phyloP scores from a whole-genome alignment of 1,140 invertebrate genomes.

The Heterodera schachtii region DNA sequence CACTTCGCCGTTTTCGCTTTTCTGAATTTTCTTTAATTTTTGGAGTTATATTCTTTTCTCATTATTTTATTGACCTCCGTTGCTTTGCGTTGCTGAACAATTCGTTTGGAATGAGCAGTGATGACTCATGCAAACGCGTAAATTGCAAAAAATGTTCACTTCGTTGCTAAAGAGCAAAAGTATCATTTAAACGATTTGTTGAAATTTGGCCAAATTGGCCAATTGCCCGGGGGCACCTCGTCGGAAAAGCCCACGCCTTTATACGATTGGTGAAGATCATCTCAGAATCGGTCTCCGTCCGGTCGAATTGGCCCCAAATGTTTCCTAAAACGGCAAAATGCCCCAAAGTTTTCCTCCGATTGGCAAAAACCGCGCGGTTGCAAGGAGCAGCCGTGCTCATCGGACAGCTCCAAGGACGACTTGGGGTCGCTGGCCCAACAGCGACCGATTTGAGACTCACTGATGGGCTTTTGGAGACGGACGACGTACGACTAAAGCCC shows the following conservation, averaged over 20 bases:
- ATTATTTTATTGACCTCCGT: constrained; percentile 14
- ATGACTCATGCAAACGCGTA: constrained; percentile 48
- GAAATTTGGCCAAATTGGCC: background rate
- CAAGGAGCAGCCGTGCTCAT: constrained; percentile 59
- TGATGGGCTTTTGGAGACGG: constrained; percentile 54
- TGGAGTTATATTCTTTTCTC: background rate
- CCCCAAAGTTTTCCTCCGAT: background rate
- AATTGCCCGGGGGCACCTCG: constrained; percentile 45
- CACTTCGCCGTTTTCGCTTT: background rate
- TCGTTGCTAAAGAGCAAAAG: constrained; percentile 43
- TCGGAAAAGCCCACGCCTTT: constrained; percentile 66
- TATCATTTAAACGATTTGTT: too few relatives aligned
- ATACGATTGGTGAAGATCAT: constrained; percentile 60
- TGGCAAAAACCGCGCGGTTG: constrained; percentile 37
- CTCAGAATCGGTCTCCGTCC: constrained; percentile 40
- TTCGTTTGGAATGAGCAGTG: constrained; percentile 46
- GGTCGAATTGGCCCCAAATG: constrained; percentile 62
- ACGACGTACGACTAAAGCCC: constrained; percentile 56
- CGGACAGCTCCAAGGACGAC: constrained; percentile 58
- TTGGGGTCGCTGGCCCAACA: constrained; percentile 62
- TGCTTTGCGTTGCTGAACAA: constrained; percentile 30
- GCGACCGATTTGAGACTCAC: constrained; percentile 60
- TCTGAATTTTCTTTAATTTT: background rate
- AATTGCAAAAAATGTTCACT: constrained; percentile 57
- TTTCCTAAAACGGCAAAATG: constrained; percentile 32